Evolutionary conservation across 2,113 vertebrate genomes (phyloP), one percentile per base, ranked within the genome.

Genomic region (Sorex araneus): DNA sequence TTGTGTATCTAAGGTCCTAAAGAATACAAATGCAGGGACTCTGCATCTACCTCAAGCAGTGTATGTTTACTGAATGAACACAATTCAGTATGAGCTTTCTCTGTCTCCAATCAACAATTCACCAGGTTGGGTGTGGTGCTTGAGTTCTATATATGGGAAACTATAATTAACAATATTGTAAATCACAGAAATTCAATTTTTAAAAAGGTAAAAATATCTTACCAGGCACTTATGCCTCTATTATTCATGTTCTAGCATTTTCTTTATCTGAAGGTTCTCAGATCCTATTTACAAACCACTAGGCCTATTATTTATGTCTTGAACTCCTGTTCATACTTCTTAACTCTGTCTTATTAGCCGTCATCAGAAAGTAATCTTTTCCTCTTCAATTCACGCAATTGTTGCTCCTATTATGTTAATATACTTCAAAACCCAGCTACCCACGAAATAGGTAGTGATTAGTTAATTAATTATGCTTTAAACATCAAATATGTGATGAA

Each of bases 401-500:
- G 76, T 86, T 34, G 0, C 25, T 88, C 13, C 18, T 87, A 25
- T 43, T 45, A 18, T 21, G 25, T 86, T 79, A 63, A 18, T 67
- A 60, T 4, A 32, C 2, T 36, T 15, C 3, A 13, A 28, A 82
- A 6, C 30, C 3, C 73, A 60, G 57, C 19, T 60, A 15, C 36
- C 45, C 64, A 81, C 66, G 25, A 84, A 88, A 81, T 28, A 64
- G n/a, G 19, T 36, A 85, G 18, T 84, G 8, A 66, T 84, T 69
- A 32, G 2, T 84, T 94, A 47, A 84, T 85, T 64, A 74, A 91
- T 57, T 75, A 12, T 92, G 43, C 21, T 57, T 83, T 84, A 79
- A 57, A 3, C 21, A 88, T 90, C 40, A 92, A 43, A 64, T 21
- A 85, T 57, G 32, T 66, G 30, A 73, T 85, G 28, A 90, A 45